phyloP scores from a whole-genome alignment of 2,113 vertebrate species.

The Noctilio leporinus region DNA sequence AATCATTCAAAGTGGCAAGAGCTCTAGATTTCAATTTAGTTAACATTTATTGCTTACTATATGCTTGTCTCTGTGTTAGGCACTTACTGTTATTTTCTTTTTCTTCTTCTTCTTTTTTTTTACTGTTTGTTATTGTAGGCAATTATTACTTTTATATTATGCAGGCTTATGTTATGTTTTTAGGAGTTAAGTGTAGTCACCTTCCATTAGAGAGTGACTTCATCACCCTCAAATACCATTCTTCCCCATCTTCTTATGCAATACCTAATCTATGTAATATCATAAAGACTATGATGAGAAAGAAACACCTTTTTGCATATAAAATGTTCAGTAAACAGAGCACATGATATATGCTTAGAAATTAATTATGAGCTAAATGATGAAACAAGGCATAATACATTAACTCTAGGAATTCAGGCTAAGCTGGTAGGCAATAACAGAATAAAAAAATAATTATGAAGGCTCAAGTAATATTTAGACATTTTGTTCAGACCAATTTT shows the following conservation, averaged over 20 bases:
- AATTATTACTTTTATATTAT: background rate
- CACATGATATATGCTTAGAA: background rate
- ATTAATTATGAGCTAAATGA: background rate
- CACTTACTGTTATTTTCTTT: background rate
- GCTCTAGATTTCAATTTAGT: background rate
- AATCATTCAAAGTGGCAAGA: background rate
- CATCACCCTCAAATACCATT: background rate
- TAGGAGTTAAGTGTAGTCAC: background rate
- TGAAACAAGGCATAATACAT: background rate
- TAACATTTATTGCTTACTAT: background rate
- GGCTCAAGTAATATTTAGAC: background rate
- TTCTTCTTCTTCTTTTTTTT: background rate
- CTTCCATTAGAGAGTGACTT: background rate
- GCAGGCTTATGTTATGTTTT: background rate
- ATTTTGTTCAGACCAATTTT: background rate
- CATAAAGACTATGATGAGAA: background rate
- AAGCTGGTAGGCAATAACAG: background rate
- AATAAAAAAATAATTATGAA: background rate
- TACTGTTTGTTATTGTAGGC: background rate
- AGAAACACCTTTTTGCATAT: background rate
- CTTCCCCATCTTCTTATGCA: background rate
- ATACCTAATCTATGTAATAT: background rate
- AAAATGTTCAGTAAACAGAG: background rate
- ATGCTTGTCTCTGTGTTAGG: background rate
- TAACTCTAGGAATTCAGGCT: background rate